Evolutionary conservation across 1,140 invertebrate genomes (phyloP).

Genomic region (Limonius californicus): DNA sequence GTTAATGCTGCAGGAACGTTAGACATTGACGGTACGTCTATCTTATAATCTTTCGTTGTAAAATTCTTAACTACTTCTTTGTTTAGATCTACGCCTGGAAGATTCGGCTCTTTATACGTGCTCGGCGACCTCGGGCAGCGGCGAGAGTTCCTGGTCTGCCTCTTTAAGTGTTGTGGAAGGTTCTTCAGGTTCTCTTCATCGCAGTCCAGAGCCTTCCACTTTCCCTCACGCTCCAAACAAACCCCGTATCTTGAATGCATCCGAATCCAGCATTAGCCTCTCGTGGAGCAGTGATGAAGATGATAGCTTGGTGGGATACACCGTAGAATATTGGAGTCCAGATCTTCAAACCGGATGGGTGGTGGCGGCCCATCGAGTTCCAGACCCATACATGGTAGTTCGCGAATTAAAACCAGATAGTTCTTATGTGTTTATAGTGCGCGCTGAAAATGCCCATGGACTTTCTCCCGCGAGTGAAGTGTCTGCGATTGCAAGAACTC

Average conservation of each 20-base stretch:
- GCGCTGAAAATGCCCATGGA: slow-evolving; percentile 85
- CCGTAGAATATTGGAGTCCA: slow-evolving; percentile 83
- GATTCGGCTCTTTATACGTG: slow-evolving; percentile 81
- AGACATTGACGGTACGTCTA: slow-evolving; percentile 74
- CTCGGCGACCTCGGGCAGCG: slow-evolving; percentile 74
- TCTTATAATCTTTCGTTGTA: no score
- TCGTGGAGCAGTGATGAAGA: slow-evolving; percentile 60
- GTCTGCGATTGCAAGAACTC: slow-evolving; percentile 62
- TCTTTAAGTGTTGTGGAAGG: slow-evolving; percentile 64
- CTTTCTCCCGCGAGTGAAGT: slow-evolving; percentile 65
- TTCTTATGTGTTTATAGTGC: slow-evolving; percentile 81
- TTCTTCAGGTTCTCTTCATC: slow-evolving; percentile 61
- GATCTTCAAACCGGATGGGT: slow-evolving; percentile 77
- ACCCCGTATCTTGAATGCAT: slow-evolving; percentile 71
- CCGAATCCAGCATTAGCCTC: slow-evolving; percentile 72
- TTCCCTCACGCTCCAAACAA: slow-evolving; percentile 74
- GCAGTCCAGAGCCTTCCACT: slow-evolving; percentile 69
- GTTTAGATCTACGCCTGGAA: slow-evolving; percentile 64
- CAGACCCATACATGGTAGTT: slow-evolving; percentile 63
- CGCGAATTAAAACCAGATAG: slow-evolving; percentile 74
- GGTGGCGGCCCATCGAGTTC: slow-evolving; percentile 67
- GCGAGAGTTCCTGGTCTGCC: slow-evolving; percentile 81
- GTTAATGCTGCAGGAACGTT: slow-evolving; percentile 68
- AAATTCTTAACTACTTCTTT: no score
- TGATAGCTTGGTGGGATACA: slow-evolving; percentile 56